Base-by-base conservation (phyloP, 2,888 invertebrate genomes). In the Macaria notata region DNA sequence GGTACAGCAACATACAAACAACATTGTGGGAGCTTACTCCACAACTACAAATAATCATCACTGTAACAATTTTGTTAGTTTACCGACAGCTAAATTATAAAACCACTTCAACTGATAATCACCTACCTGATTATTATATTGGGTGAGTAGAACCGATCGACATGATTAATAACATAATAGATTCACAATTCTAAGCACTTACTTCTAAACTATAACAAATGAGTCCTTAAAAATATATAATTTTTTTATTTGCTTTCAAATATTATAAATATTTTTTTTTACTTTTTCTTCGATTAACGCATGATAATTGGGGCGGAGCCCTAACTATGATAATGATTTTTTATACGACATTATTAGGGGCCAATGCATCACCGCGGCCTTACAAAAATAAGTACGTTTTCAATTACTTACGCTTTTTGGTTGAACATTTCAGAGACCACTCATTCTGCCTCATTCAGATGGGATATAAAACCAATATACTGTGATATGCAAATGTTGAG, bases 241-340 rank as follows among this genome's bases (percentile, higher is more conserved):
- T 79, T 82, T 83, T 82, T 83, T 79, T 83, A 70, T 71, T 73
- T 66, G 65, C 72, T 84, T 81, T 78, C 70, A 63, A 36, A 69
- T 63, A 57, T 77, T 84, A 76, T 79, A 59, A 69, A 54, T 47
- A 75, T 79, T 84, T 72, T 84, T 85, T 84, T 82, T 68, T 71
- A 72, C 75, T 78, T 75, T 84, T 83, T 61, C 53, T 65, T 65
- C 76, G 72, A 73, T 65, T 62, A 57, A 54, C 56, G 43, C 64
- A 64, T 71, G 61, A 65, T 54, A 52, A 68, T 68, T 59, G 62
- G 66, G 68, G 64, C 64, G 60, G 59, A 59, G 66, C 64, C 70
- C 56, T 50, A 54, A 63, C 68, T 68, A 69, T 55, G 55, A 52
- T 70, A 63, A 70, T 55, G 54, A 62, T 61, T 53, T 64, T 19